Conservation (phyloP, 2,888 invertebrate species). For the Dioctria rufipes region DNA sequence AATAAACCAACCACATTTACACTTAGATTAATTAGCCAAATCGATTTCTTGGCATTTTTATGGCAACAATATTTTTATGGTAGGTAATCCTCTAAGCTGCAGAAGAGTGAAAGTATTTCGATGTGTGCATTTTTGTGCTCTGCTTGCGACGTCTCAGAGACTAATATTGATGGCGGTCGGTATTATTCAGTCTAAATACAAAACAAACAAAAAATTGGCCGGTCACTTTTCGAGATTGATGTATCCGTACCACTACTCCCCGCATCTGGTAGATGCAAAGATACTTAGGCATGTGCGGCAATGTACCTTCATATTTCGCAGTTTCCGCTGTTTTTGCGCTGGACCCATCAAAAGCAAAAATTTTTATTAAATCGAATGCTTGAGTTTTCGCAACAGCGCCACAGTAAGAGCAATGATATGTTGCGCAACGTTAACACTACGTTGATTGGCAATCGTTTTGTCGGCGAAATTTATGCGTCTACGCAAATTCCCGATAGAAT, state of each 20-base stretch:
- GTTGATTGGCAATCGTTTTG: too few relatives aligned
- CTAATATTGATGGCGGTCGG: not conserved
- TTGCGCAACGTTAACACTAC: not conserved
- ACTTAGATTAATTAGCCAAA: not conserved
- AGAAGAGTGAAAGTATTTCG: slow-evolving; percentile 26
- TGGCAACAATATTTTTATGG: not conserved
- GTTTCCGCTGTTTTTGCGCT: slow-evolving; percentile 33
- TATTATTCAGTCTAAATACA: not conserved
- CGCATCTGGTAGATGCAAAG: too few relatives aligned
- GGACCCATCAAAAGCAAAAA: not conserved
- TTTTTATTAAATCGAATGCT: slow-evolving; percentile 30
- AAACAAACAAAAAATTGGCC: slow-evolving; percentile 9
- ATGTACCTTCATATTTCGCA: not conserved
- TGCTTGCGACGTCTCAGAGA: slow-evolving; percentile 12
- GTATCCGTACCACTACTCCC: slow-evolving; percentile 14
- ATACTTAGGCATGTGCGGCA: too few relatives aligned
- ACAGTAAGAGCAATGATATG: not conserved
- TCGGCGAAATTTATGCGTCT: too few relatives aligned
- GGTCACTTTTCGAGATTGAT: slow-evolving; percentile 31
- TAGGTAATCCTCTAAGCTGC: not conserved
- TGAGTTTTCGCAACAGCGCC: slow-evolving; percentile 8
- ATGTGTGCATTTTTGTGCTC: not conserved
- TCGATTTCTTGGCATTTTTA: slow-evolving; percentile 15
- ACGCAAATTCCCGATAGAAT: too few relatives aligned
- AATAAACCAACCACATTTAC: too few relatives aligned